Conservation (phyloP, 2,113 vertebrate species). For the Mellivora capensis region DNA sequence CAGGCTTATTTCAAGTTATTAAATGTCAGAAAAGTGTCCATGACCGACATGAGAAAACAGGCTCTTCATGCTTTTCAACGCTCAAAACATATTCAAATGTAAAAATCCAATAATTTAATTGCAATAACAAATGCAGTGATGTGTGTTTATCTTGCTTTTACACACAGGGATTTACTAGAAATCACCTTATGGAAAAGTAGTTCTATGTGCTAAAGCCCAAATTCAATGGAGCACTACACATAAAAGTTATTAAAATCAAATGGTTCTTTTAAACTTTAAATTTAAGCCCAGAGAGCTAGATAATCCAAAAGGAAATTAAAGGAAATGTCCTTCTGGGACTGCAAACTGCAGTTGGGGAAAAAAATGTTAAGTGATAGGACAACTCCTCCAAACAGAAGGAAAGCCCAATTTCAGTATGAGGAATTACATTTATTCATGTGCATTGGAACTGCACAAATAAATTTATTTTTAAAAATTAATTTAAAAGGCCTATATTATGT, state of each 20-base stretch:
- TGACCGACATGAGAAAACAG: constrained; percentile 82
- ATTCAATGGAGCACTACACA: constrained; percentile 87
- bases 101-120: constrained; percentile 91
- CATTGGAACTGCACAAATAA: background rate
- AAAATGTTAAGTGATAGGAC: constrained; percentile 47
- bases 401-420: background rate
- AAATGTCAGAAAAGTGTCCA: constrained; percentile 79
- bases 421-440: background rate
- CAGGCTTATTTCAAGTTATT: constrained; percentile 75
- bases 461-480: background rate
- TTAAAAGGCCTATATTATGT: background rate
- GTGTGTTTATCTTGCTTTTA: constrained; percentile 93
- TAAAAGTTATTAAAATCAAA: constrained; percentile 90
- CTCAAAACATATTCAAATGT: constrained; percentile 87
- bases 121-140: constrained; percentile 90
- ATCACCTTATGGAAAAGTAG: constrained; percentile 89
- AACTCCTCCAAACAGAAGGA: background rate
- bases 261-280: constrained; percentile 88
- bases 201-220: constrained; percentile 84
- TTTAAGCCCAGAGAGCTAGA: constrained; percentile 81
- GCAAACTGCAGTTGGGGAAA: constrained; percentile 55
- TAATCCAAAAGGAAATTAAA: constrained; percentile 86
- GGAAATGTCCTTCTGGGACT: constrained; percentile 77
- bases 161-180: constrained; percentile 92
- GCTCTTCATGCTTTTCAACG: constrained; percentile 80